Percentiles rank a stretch among this genome's conserved stretches.
phyloP scores from a whole-genome alignment of 2,888 invertebrate genomes.

The Hyles lineata region DNA sequence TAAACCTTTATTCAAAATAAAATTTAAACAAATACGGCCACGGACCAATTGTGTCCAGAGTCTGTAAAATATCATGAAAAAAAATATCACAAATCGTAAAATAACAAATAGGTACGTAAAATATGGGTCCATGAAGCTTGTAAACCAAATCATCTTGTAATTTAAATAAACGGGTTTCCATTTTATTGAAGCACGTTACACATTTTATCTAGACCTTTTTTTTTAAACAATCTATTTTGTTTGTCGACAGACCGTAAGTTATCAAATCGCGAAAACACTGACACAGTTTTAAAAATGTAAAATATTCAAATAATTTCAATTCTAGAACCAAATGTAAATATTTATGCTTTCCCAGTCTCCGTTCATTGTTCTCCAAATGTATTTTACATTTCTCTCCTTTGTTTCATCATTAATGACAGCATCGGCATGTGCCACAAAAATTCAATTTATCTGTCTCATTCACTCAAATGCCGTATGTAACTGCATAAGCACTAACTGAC shows the following conservation, averaged over 20 bases:
- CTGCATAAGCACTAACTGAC: background rate
- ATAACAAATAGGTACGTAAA: too few relatives aligned
- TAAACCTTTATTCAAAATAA: too few relatives aligned
- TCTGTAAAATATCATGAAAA: too few relatives aligned
- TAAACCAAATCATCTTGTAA: too few relatives aligned
- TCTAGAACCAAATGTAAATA: slow-evolving; percentile 17
- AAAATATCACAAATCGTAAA: too few relatives aligned
- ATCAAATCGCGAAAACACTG: slow-evolving; percentile 1
- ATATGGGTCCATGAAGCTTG: too few relatives aligned
- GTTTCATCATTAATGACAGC: slow-evolving; percentile 4
- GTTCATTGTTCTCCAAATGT: slow-evolving; percentile 6
- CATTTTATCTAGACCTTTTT: background rate
- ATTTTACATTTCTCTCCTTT: slow-evolving; percentile 13
- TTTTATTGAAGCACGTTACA: background rate
- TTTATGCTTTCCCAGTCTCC: slow-evolving; percentile 18
- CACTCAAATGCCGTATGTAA: background rate
- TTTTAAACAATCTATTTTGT: background rate
- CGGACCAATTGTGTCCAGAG: too few relatives aligned
- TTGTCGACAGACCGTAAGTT: background rate
- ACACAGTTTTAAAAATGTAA: slow-evolving; percentile 17
- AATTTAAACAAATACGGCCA: too few relatives aligned
- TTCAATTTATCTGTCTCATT: background rate
- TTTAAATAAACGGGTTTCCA: too few relatives aligned
- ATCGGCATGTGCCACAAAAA: background rate
- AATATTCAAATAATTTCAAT: slow-evolving; percentile 8